These are phyloP conservation scores for Geophilus truncorum DNA, from an alignment of 2,888 invertebrate species.

Conservation along the genomic window DNA sequence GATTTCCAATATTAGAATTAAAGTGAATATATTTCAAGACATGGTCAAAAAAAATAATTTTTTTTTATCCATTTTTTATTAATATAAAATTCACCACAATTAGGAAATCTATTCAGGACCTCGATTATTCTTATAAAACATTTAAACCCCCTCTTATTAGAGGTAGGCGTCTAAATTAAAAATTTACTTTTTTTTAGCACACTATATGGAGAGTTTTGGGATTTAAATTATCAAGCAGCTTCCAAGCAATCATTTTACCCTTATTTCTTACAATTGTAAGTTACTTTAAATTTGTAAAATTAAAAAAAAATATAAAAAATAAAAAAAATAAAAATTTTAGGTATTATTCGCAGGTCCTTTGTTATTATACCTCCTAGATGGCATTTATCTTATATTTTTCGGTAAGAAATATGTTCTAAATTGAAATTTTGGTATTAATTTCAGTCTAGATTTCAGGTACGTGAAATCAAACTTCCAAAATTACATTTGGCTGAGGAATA, in stretches of 20 bases:
- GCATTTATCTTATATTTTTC: background rate
- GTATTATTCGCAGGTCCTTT: conserved; percentile 11
- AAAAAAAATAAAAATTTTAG: background rate
- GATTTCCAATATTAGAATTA: too few relatives aligned
- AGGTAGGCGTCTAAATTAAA: too few relatives aligned
- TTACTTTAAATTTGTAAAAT: conserved; percentile 16
- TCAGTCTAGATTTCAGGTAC: conserved; percentile 62
- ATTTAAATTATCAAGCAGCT: background rate
- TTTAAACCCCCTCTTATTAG: too few relatives aligned
- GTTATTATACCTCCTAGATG: conserved; percentile 19
- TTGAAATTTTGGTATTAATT: too few relatives aligned
- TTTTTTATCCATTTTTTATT: background rate
- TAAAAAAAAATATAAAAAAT: conserved; percentile 54
- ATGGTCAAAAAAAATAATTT: background rate
- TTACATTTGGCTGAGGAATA: conserved; percentile 79
- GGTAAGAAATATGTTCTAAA: background rate
- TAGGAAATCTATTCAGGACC: too few relatives aligned
- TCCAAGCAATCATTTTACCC: conserved; percentile 32
- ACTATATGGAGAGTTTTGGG: background rate
- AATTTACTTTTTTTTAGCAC: background rate
- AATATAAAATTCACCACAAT: too few relatives aligned
- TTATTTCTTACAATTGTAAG: conserved; percentile 45
- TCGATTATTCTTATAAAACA: too few relatives aligned
- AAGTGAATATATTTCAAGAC: too few relatives aligned
- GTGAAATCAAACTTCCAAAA: conserved; percentile 67